Evolutionary conservation across 2,113 vertebrate species (phyloP).

Genomic region (Sardina pilchardus): DNA sequence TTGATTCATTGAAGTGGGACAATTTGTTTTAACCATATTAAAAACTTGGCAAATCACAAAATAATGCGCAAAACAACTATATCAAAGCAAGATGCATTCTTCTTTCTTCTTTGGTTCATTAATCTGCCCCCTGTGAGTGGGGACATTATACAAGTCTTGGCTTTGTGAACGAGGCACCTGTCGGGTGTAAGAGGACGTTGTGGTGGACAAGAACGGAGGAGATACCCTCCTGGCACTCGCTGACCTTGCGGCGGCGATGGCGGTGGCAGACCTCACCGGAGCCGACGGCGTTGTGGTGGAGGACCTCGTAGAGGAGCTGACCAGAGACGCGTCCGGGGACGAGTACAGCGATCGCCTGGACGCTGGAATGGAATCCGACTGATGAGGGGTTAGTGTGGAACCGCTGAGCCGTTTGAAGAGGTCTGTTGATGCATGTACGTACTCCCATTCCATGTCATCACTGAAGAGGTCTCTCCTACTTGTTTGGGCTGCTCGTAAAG

Average conservation of each 20-base stretch:
- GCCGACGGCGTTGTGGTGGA: too few species aligned
- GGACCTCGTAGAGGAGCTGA: neutral
- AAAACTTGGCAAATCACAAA: too few species aligned
- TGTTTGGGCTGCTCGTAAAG: neutral
- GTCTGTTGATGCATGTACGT: neutral
- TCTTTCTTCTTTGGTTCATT: neutral
- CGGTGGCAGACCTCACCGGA: neutral
- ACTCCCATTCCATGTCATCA: neutral
- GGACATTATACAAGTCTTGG: neutral
- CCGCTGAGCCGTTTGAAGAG: too few species aligned
- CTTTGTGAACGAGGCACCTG: neutral
- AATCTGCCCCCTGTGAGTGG: neutral
- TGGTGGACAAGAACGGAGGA: neutral
- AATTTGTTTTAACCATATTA: too few species aligned
- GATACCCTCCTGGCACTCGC: neutral
- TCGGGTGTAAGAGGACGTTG: neutral
- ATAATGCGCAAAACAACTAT: neutral
- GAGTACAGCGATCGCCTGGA: neutral
- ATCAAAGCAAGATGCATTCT: neutral
- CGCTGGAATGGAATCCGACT: too few species aligned
- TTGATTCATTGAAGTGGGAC: neutral
- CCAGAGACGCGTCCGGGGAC: neutral
- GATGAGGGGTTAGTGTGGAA: too few species aligned
- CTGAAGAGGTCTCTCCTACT: neutral
- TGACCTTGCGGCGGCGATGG: neutral